Base-by-base conservation (phyloP, 2,797 vertebrate genomes). In the Mus caroli region DNA sequence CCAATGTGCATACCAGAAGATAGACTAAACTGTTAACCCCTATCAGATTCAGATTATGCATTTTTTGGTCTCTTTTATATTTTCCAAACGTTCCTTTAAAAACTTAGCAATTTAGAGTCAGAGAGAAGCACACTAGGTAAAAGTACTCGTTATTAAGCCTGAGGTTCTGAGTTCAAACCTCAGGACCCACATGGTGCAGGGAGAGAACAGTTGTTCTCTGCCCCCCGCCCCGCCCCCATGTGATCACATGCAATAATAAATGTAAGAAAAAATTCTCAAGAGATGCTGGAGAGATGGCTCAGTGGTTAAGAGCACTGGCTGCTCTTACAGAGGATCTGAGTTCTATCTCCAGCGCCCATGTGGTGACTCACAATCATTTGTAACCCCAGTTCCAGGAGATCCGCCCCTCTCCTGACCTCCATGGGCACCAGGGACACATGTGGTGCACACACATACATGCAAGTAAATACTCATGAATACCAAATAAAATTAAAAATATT, bases 51-150 rank as follows among this genome's bases (percentile, higher is more conserved):
- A 52, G 15, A 82, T 64, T 64, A 71, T 43, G 4, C 6, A 6
- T 54, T 13, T 60, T 50, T 5, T 84, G 46, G 43, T 43, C 69
- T 93, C 84, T 93, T 85, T 6, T 83, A 67, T 73, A 67, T 43
- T 34, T 78, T 22, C 52, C 46, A 92, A 92, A 90, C 43, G 4
- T 93, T 88, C 24, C 24, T 94, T 94, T 22, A 69, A 86, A 86
- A 54, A 71, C 20, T 46, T 28, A 83, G 40, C 50, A 56, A 31
- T 31, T 56, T 40, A 40, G 50, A 20, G 85, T 31, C 56, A 58
- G 20, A 22, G 20, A 60, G 22, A 17, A 34, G 46, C 85, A 56
- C 17, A 56, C 34, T 54, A 37, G 85, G 50, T 31, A 56, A 58
- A 58, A 64, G 67, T 17, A 37, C 50, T 43, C 10, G 10, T 56